Percentiles rank a stretch among this genome's conserved stretches.
These are phyloP conservation scores for Dasypus novemcinctus DNA, from an alignment of 2,113 vertebrate genomes.

Conservation along the genomic window DNA sequence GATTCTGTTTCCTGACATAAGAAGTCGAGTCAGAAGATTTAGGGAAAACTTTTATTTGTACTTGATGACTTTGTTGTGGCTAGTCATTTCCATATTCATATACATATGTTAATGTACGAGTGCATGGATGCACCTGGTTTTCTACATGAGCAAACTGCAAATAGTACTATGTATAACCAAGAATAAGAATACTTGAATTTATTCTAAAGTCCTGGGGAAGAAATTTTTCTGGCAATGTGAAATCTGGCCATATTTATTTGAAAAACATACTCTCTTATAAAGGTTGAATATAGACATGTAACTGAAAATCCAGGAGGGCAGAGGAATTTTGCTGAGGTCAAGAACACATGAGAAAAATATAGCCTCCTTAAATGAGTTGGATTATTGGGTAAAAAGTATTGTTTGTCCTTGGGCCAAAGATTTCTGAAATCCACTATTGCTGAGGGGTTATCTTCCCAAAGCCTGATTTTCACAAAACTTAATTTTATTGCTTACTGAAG, in stretches of 20 bases:
- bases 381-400: background rate
- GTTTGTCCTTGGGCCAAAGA: background rate
- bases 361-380: background rate
- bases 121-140: background rate
- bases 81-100: background rate
- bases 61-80: background rate
- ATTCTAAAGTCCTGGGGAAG: background rate
- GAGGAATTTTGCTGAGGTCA: background rate
- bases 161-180: background rate
- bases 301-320: background rate
- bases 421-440: background rate
- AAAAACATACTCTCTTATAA: background rate
- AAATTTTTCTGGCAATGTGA: background rate
- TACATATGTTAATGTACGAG: accelerated
- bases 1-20: background rate
- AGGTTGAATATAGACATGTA: background rate
- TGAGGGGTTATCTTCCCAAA: background rate
- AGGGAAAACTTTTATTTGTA: background rate
- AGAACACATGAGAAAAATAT: background rate
- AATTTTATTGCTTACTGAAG: background rate
- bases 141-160: background rate
- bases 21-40: background rate
- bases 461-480: background rate
- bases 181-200: background rate
- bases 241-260: background rate